phyloP scores from a whole-genome alignment of 2,888 invertebrate species.

The Synanthedon formicaeformis region DNA sequence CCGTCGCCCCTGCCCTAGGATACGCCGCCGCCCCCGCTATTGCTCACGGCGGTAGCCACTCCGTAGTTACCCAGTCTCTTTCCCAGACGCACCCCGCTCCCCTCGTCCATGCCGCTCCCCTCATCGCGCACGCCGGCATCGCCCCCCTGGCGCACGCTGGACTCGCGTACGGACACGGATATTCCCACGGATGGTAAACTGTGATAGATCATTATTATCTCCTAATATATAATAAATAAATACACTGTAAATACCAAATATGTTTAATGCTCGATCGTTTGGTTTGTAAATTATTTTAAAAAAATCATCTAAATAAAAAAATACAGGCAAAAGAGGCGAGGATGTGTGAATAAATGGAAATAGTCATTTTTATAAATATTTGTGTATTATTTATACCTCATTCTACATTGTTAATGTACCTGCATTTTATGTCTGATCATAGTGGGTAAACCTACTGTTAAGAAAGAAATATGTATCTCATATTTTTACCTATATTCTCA shows the following conservation, averaged over 20 bases:
- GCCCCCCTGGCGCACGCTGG: slow-evolving; percentile 13
- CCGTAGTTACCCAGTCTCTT: slow-evolving; percentile 44
- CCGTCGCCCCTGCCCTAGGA: slow-evolving; percentile 13
- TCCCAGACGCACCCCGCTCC: slow-evolving; percentile 54
- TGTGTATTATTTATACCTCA: slow-evolving; percentile 2
- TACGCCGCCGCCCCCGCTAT: slow-evolving; percentile 16
- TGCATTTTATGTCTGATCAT: too few relatives aligned
- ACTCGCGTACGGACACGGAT: slow-evolving; percentile 13
- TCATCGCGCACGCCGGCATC: slow-evolving; percentile 22
- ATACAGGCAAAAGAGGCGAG: slow-evolving; percentile 52
- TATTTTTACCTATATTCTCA: too few relatives aligned
- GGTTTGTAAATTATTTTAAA: slow-evolving; percentile 54
- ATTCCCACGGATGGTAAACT: slow-evolving; percentile 53
- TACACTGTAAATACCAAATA: slow-evolving; percentile 42
- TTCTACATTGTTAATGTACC: too few relatives aligned
- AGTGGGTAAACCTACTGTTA: too few relatives aligned
- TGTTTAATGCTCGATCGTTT: slow-evolving; percentile 54
- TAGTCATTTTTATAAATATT: slow-evolving; percentile 13
- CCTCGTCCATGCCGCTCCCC: slow-evolving; percentile 27
- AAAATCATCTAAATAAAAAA: slow-evolving; percentile 18
- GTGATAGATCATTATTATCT: slow-evolving; percentile 30
- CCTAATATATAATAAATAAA: slow-evolving; percentile 1
- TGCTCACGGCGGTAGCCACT: slow-evolving; percentile 22
- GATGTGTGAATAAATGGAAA: slow-evolving; percentile 63
- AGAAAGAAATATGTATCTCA: too few relatives aligned